A percentile compares a stretch with the other conserved stretches of the same genome.
Conservation (phyloP, 2,888 invertebrate genomes). For the Trichogramma evanescens region DNA sequence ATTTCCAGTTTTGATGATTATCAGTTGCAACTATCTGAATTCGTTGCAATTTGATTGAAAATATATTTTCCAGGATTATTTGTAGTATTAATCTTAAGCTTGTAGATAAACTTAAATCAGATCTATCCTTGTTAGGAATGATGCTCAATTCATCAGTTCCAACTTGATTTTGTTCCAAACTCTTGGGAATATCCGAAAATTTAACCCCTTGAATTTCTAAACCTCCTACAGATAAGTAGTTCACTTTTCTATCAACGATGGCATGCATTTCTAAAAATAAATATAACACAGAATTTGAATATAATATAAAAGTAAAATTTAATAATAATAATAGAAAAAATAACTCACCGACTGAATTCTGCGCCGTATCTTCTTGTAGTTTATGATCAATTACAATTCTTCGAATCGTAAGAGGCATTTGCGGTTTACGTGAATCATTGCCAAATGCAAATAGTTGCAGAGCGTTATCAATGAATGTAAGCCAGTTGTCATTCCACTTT, state of each 20-base stretch:
- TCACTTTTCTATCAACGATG: conserved; percentile 36
- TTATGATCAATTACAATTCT: conserved; percentile 53
- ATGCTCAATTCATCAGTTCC: background rate
- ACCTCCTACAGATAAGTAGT: conserved; percentile 50
- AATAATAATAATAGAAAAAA: background rate
- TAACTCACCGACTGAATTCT: conserved; percentile 5
- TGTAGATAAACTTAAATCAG: background rate
- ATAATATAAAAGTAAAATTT: no score
- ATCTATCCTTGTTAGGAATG: conserved; percentile 2
- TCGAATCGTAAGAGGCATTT: conserved; percentile 54
- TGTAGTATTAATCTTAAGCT: conserved; percentile 13
- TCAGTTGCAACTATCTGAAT: conserved; percentile 4
- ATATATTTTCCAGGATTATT: conserved; percentile 15
- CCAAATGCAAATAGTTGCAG: conserved; percentile 55
- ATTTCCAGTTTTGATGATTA: background rate
- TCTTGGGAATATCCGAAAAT: conserved; percentile 25
- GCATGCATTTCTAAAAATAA: conserved; percentile 7
- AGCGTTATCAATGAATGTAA: conserved; percentile 62
- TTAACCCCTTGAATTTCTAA: conserved; percentile 55
- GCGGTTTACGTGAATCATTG: conserved; percentile 46
- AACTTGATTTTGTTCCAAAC: conserved; percentile 6
- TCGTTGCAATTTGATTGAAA: conserved; percentile 6
- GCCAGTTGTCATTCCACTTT: conserved; percentile 58
- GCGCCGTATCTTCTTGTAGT: conserved; percentile 28
- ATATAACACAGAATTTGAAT: no score